Base-by-base conservation (phyloP, 2,797 vertebrate genomes). In the Alectoris magna region DNA sequence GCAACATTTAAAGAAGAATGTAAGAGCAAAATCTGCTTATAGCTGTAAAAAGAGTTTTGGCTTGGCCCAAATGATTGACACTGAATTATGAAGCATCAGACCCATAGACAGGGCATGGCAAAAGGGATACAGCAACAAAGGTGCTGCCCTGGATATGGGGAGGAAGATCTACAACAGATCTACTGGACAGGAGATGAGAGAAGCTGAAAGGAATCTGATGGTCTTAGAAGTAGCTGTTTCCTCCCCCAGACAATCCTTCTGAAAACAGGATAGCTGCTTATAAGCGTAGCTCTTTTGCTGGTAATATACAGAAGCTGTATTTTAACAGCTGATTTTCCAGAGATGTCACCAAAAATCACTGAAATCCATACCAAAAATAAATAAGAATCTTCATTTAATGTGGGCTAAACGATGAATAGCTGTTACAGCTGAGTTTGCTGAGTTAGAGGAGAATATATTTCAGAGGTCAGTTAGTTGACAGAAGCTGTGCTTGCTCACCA, bases 261-360 rank as follows among this genome's bases (percentile, higher is more conserved):
- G 69, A 91, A 92, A 95, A 91, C 22, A 75, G 36, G 13, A 44
- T 84, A 81, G 46, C 63, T 90, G 51, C 63, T 88, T 60, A 41
- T 29, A n/a, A 67, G 55, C 7, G 17, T 29, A 79, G 22, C 39
- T 90, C 24, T 38, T 82, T 51, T 88, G 34, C 62, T 68, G 83
- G 78, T 44, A 27, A 53, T 64, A 76, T 14, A 64, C 10, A 68
- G 64, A 92, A 87, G 16, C 38, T 92, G n/a, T 70, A 59, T 62
- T 95, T 88, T 86, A 91, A 81, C 68, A 88, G 63, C 48, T 87
- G 60, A 76, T 73, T 90, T 94, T 26, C 39, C 60, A 91, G 70
- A 81, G 36, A 56, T 56, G 39, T 84, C 59, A 56, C 60, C 73
- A 90, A 95, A 82, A 51, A 10, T 19, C 13, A 17, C 39, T 69